These are phyloP conservation scores for Ptilonorhynchus violaceus DNA, from an alignment of 2,113 vertebrate genomes.

Conservation along the genomic window DNA sequence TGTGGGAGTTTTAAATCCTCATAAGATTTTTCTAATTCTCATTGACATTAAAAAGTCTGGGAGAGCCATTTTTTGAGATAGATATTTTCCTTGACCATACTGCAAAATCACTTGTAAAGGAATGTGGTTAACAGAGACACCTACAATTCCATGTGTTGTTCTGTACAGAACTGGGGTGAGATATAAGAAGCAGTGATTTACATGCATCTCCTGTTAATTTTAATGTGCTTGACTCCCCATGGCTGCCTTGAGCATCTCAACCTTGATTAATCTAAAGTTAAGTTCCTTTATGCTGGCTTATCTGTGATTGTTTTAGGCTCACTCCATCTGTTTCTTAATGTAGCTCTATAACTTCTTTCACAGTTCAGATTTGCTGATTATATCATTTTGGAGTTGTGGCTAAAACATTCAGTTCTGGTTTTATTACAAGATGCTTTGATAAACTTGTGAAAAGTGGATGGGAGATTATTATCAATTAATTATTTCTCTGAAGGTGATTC, in stretches of 20 bases:
- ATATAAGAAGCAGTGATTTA: background rate
- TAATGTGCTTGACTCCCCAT: background rate
- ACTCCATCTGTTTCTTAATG: slow-evolving; percentile 19
- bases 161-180: background rate
- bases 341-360: background rate
- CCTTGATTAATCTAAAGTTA: slow-evolving; percentile 2
- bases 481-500: slow-evolving; percentile 13
- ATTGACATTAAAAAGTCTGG: background rate
- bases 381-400: background rate
- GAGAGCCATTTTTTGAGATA: background rate
- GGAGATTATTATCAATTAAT: slow-evolving; percentile 23
- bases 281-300: background rate
- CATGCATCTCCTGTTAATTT: background rate
- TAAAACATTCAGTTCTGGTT: background rate
- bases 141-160: background rate
- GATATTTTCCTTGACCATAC: background rate
- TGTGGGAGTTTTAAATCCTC: background rate
- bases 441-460: background rate
- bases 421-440: background rate
- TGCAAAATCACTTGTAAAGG: background rate
- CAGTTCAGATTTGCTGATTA: background rate
- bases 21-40: background rate
- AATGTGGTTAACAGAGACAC: background rate
- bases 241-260: slow-evolving; percentile 8
- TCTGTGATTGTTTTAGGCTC: slow-evolving; percentile 7